phyloP scores from a whole-genome alignment of 2,113 vertebrate species.

The Mungos mungo region DNA sequence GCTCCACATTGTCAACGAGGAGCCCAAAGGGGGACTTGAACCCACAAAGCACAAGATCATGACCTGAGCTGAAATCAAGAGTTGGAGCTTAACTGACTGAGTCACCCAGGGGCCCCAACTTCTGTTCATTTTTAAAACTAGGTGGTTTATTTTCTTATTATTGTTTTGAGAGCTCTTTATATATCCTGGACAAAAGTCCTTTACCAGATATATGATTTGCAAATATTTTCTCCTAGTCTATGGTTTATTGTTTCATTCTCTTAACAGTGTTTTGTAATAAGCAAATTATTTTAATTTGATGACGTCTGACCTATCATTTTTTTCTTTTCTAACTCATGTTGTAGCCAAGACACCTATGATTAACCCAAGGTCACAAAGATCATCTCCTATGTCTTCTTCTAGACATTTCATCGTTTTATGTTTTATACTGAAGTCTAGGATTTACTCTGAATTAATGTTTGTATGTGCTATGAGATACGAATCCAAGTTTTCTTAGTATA shows the following conservation, averaged over 20 bases:
- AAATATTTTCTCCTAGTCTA: not conserved
- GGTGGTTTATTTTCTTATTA: not conserved
- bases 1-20: no score
- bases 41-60: no score
- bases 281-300: not conserved
- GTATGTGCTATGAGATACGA: not conserved
- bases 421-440: not conserved
- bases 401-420: not conserved
- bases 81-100: no score
- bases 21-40: no score
- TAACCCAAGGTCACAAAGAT: constrained; percentile 29
- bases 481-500: not conserved
- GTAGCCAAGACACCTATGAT: constrained; percentile 15
- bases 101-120: not conserved
- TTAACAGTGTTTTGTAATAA: constrained; percentile 16
- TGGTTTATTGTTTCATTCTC: not conserved
- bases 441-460: constrained; percentile 37
- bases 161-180: not conserved
- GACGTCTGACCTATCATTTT: not conserved
- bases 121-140: constrained; percentile 18
- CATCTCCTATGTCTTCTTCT: not conserved
- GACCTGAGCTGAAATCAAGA: no score
- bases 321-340: constrained; percentile 9
- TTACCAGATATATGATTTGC: not conserved
- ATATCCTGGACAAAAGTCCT: not conserved